Base-by-base conservation (phyloP, 2,888 invertebrate species). In the Palloptera scutellata region DNA sequence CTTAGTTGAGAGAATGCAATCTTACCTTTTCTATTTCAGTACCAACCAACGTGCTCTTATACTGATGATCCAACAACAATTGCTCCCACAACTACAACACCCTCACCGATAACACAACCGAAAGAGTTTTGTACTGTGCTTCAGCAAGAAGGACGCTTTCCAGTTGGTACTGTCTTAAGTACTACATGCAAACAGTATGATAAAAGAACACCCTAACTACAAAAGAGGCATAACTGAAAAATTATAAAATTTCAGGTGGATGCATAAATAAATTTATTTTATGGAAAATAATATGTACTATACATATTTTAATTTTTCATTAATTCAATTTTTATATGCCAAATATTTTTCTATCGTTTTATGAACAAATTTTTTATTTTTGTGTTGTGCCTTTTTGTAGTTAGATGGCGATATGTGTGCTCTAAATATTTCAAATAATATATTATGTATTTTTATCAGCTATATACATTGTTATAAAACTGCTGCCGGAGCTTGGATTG, bases 141-240 rank as follows among this genome's bases (percentile, higher is more conserved):
- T 0, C 43, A 57, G n/a, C 5, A 48, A 41, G 9, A 48, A 1
- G 78, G 78, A 13, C 71, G 75, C n/a, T 79, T 62, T 72, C 79
- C 78, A 19, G 72, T 74, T 52, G 78, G 79, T 20, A 65, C 30
- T 0, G 9, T 30, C 6, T 20, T 68, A 6, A 12, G 52, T 0
- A 75, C 69, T 59, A 74, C 74, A 3, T 79, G 78, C 69, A 72
- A n/a, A 30, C 74, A 75, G 79, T 79, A 55, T 70, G 76, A 30
- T 30, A 30, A 71, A 15, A 6, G 10, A 1, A 0, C 19, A 45
- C n/a, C n/a, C n/a, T 3, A 4, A 13, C 4, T 48, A n/a, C n/a
- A n/a, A n/a, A n/a, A n/a, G n/a, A n/a, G n/a, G n/a, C n/a, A n/a
- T n/a, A n/a, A n/a, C n/a, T n/a, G n/a, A n/a, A n/a, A n/a, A n/a